Evolutionary conservation across 2,113 vertebrate species (phyloP), one percentile per base, ranked within the genome.

Genomic region (Macroglossus sobrinus): DNA sequence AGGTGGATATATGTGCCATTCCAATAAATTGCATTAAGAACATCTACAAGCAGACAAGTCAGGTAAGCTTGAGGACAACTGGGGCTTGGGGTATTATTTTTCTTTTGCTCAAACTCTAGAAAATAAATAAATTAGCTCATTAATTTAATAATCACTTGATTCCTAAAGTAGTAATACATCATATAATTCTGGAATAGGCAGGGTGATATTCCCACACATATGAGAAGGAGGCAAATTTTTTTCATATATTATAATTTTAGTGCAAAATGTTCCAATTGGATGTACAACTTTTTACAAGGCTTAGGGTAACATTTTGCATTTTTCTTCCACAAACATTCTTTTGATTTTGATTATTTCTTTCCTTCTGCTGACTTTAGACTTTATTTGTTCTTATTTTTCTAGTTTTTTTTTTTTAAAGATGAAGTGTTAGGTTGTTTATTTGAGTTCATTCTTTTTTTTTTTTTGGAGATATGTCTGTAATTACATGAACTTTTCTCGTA

Each of bases 21-120:
- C 94, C 69, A 76, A 35, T 13, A 35, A 47, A 88, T 63, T 96
- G 19, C 61, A 53, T 80, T 85, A 84, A 97, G 68, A 94, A 86
- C 14, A 59, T 69, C 30, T 43, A 1, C 45, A 88, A 81, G 61
- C 71, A 89, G 61, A 82, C 47, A 45, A 35, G 12, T 28, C 11
- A 53, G 61, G 24, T n/a, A 2, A 89, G 30, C 43, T 38, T 35
- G 24, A 45, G 38, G 7, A 71, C 14, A 18, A 61, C 1, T 14
- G 1, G 43, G 9, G 6, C 19, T 47, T 30, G 3, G 8, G 7
- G 11, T 33, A 12, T 16, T 63, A 15, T 43, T 74, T 68, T 38
- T 57, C 18, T 53, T 93, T 93, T 84, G 4, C 72, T 93, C 74
- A 59, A 79, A 84, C 28, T 82, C 55, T 92, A 59, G 24, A 84